Evolutionary conservation across 2,888 invertebrate genomes (phyloP), one percentile per base, ranked within the genome.

Genomic region (Pollenia angustigena): DNA sequence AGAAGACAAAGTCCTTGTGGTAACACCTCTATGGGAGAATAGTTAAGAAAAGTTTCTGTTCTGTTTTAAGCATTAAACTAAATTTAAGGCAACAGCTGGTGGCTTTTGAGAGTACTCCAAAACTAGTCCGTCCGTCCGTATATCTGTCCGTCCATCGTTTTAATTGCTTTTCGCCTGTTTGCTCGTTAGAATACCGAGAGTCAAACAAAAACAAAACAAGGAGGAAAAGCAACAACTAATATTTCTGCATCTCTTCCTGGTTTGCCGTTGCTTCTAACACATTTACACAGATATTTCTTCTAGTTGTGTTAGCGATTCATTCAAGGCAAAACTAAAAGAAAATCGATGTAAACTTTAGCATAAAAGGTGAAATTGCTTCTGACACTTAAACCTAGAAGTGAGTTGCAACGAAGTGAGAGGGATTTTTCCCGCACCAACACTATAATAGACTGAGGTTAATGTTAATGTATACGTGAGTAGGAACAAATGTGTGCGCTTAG

Each of bases 301-400:
- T 58, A 18, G 18, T 62, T 62, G 46, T 14, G 18, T 11, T 75
- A 76, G 69, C 71, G 81, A 74, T 75, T 81, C 68, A 71, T 72
- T 78, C 68, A 74, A 62, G 62, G 62, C 60, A 72, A 81, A 80
- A 83, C 81, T 82, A 62, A 81, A 75, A 71, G 75, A 83, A 80
- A 87, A 87, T 84, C 87, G 83, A 84, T 87, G 81, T 87, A 87
- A 87, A 87, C 87, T 87, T 87, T 87, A 87, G 81, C 87, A 87
- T 78, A 87, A 84, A 81, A 87, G 87, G 87, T 87, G 87, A 87
- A 87, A 87, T 81, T 87, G 87, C 75, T 84, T 84, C 84, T 87
- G 87, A 87, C 87, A 87, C 81, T 81, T 84, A 62, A 84, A 78
- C 78, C 87, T 78, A 50, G 54, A 18, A 78, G 81, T 68, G 42